phyloP scores from a whole-genome alignment of 2,888 invertebrate genomes.

The Willowsia nigromaculata region DNA sequence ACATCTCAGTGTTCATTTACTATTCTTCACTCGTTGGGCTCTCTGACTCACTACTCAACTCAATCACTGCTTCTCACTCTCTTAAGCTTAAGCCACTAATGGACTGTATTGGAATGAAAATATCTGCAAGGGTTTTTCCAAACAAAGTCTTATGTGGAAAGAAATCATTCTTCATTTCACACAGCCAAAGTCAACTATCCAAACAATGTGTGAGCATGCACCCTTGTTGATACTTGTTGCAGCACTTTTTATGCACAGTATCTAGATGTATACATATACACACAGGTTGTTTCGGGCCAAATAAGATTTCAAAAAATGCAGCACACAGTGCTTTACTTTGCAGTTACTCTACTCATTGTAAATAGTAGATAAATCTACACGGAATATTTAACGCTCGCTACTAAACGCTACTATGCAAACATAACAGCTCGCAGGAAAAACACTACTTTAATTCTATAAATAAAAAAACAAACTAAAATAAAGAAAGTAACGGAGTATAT shows the following conservation, averaged over 20 bases:
- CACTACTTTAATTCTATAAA: no score
- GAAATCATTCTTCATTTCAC: constrained; percentile 52
- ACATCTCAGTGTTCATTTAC: constrained; percentile 68
- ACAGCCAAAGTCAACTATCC: neutral
- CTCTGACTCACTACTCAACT: neutral
- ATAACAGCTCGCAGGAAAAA: no score
- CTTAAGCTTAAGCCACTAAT: constrained; percentile 76
- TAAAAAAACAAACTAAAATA: no score
- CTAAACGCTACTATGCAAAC: neutral
- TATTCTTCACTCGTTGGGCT: constrained; percentile 75
- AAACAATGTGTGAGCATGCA: neutral
- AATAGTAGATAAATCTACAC: neutral
- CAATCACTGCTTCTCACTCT: constrained; percentile 12
- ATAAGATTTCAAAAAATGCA: neutral
- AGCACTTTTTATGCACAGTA: neutral
- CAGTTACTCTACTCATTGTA: neutral
- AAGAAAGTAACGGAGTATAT: no score
- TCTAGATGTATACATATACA: neutral
- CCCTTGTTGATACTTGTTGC: constrained; percentile 15
- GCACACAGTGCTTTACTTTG: neutral
- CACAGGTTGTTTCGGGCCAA: neutral
- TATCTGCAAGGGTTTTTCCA: constrained; percentile 69
- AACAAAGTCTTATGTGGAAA: constrained; percentile 45
- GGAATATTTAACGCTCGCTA: neutral
- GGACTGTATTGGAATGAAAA: constrained; percentile 77